These are phyloP conservation scores for Tamandua tetradactyla DNA, from an alignment of 2,797 vertebrate species.

Conservation along the genomic window DNA sequence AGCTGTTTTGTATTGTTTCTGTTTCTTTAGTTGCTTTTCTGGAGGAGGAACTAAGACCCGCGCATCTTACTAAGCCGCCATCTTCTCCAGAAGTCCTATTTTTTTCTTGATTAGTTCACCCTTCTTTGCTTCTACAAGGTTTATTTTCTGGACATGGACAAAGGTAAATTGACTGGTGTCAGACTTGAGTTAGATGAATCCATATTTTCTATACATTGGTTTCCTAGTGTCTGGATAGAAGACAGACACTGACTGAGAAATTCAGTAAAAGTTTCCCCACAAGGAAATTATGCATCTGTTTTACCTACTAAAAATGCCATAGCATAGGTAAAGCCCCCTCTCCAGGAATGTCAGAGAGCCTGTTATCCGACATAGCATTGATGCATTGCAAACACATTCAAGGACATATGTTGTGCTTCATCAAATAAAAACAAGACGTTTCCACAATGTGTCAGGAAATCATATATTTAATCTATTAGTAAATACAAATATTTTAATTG, in stretches of 20 bases:
- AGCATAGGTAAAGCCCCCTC: not conserved
- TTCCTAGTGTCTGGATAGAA: constrained; percentile 91
- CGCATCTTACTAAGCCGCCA: too few relatives aligned
- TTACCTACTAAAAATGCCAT: not conserved
- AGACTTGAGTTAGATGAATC: constrained; percentile 92
- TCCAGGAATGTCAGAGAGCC: not conserved
- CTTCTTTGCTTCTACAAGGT: constrained; percentile 76
- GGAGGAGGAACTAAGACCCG: too few relatives aligned
- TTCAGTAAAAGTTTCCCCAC: not conserved
- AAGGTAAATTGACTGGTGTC: constrained; percentile 93
- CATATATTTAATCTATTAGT: not conserved
- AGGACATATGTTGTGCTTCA: not conserved
- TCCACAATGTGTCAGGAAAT: not conserved
- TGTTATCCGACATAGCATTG: not conserved
- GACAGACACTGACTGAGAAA: constrained; percentile 87
- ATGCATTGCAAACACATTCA: not conserved
- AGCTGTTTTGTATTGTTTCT: too few relatives aligned
- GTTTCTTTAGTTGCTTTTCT: too few relatives aligned
- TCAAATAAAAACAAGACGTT: not conserved
- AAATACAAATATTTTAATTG: not conserved
- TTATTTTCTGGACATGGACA: constrained; percentile 90
- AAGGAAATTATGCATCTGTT: not conserved
- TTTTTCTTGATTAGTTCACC: too few relatives aligned
- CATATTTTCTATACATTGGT: constrained; percentile 92
- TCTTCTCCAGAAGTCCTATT: too few relatives aligned